These are phyloP conservation scores for Gallinago solitaria DNA, from an alignment of 2,797 vertebrate genomes.

Conservation along the genomic window DNA sequence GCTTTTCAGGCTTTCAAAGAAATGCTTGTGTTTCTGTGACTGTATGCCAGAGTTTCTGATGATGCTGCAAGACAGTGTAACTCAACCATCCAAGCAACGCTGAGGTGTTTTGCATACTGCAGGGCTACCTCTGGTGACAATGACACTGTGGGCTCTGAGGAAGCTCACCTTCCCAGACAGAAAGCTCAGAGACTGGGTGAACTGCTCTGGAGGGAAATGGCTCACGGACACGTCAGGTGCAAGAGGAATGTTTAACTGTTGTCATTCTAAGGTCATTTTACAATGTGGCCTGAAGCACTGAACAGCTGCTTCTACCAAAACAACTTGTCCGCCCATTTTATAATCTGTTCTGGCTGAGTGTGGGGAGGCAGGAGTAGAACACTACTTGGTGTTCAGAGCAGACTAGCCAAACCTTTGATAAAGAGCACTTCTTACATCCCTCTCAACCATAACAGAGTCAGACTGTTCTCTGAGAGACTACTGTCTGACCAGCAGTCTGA, in stretches of 20 bases:
- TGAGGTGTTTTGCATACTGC: not conserved
- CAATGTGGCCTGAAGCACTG: accelerated
- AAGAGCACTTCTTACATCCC: not conserved
- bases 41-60: not conserved
- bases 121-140: not conserved
- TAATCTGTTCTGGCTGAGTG: not conserved
- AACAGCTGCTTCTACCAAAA: not conserved
- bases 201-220: not conserved
- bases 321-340: not conserved
- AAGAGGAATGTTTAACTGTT: not conserved
- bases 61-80: not conserved
- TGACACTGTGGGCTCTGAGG: not conserved
- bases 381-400: not conserved
- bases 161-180: not conserved
- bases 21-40: not conserved
- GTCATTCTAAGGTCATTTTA: not conserved
- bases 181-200: not conserved
- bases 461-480: not conserved
- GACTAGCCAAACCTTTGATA: not conserved
- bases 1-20: not conserved
- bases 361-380: not conserved
- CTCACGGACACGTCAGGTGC: not conserved
- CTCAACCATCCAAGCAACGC: not conserved
- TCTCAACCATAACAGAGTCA: not conserved
- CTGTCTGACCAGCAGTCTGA: not conserved